Base-by-base conservation (phyloP, 1,140 invertebrate species). In the Homalodisca vitripennis region DNA sequence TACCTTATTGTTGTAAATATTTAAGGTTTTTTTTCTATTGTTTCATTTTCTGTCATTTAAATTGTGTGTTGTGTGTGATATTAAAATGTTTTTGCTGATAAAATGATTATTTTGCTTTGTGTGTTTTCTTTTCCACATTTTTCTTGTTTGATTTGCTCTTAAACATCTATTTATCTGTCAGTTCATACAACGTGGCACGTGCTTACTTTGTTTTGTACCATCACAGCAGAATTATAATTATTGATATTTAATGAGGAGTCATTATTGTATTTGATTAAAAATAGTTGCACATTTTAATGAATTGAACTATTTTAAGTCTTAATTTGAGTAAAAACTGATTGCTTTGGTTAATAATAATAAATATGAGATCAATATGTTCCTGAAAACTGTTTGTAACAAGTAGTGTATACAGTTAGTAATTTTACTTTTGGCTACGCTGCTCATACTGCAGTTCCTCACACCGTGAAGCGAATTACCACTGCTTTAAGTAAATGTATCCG, bases 41-140 rank as follows among this genome's bases (percentile, higher is more conserved):
- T 46, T 66, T 66, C 41, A 46, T 66, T 46, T 46, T 34, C 47
- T 14, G 27, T 22, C 14, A 17, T n/a, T 46, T 22, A 66, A 47
- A 47, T 66, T 66, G 41, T 66, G 32, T 66, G 32, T 27, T 66
- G 63, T 66, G 32, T 46, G 32, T 3, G n/a, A 24, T 46, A 31
- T 46, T 46, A 46, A 3, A 31, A 47, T 46, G 27, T 66, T 20
- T 27, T 66, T n/a, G 2, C 31, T 66, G 29, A 27, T 26, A 46
- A 46, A 47, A 32, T 63, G 17, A 26, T 46, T 46, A 47, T 66
- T 66, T 29, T 24, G 32, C 24, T 46, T 66, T 47, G 13, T n/a
- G 27, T 63, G 22, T 29, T 46, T 66, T 66, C 24, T 12, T 34
- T 32, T 41, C 30, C 20, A 20, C 22, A 41, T 20, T 41, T 27